These are phyloP conservation scores for Gastracanthus pulcherrimus DNA, from an alignment of 2,888 invertebrate genomes.

Conservation along the genomic window DNA sequence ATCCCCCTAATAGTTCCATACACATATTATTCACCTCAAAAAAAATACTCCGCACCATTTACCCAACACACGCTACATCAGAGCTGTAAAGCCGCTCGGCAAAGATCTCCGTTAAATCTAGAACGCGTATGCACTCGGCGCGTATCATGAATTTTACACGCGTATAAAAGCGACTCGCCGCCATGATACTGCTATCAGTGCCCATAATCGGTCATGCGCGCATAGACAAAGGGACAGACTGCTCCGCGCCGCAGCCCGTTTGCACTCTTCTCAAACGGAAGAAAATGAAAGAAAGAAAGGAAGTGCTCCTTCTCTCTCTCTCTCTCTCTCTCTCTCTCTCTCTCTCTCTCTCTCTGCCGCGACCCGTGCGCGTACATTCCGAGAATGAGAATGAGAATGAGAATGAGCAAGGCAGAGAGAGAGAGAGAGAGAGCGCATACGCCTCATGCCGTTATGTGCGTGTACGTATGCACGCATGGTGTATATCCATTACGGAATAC, in stretches of 20 bases:
- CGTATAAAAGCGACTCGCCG: background rate
- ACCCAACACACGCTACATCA: no score
- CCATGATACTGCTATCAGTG: background rate
- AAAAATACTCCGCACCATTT: no score
- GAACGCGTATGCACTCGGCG: background rate
- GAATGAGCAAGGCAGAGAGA: no score
- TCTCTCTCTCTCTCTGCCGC: no score
- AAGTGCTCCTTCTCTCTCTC: no score
- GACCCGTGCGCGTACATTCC: background rate
- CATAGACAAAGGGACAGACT: background rate
- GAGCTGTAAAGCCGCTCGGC: no score
- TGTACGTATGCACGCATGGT: background rate
- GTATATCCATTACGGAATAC: slow-evolving; percentile 54
- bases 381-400: no score
- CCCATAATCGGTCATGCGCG: background rate
- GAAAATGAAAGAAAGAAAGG: background rate
- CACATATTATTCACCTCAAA: no score
- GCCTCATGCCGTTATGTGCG: background rate
- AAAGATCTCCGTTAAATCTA: background rate
- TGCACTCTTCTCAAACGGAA: background rate
- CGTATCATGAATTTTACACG: background rate
- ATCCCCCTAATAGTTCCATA: no score
- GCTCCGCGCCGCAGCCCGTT: no score
- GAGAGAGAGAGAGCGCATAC: background rate
- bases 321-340: no score